Base-by-base conservation (phyloP, 1,140 invertebrate species). In the Papilio polytes region DNA sequence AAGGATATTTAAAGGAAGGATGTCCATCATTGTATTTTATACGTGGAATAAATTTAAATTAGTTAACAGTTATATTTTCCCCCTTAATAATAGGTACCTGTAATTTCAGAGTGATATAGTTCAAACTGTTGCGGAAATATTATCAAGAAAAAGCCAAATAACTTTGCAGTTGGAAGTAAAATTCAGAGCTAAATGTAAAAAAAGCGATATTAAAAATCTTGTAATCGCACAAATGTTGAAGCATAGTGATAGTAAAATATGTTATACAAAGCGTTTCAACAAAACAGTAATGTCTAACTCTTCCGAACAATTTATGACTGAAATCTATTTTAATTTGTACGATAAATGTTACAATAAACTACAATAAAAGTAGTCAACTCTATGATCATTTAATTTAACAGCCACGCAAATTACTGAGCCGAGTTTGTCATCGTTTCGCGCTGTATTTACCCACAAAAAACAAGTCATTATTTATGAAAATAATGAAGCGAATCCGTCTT, bases 381-480 rank as follows among this genome's bases (percentile, higher is more conserved):
- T 56, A 80, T 76, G 81, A 82, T 82, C 70, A 72, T 63, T 74
- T 80, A 80, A 76, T 80, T 53, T 82, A 80, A 82, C 53, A 73
- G 73, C 18, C 44, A 80, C 74, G 77, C 78, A 66, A 66, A 66
- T 66, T 31, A 66, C 2, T 22, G 22, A 22, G 22, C 22, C 10
- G 22, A 66, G 22, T 66, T 13, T 66, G 10, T 22, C n/a, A n/a
- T 66, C 59, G 59, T 13, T 31, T 66, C 59, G 59, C 22, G 22
- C 22, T 7, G 22, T 66, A 26, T 66, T 26, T 66, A 66, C 59
- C 31, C 7, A 66, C 2, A 26, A 26, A 66, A 66, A 66, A 31
- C 59, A 80, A 51, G 78, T 20, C 46, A 31, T 80, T 72, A 72
- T 51, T 13, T 18, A 51, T 48, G 56, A 66, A 66, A 66, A 83